phyloP scores from a whole-genome alignment of 2,888 invertebrate species.

The Callimorpha dominula region DNA sequence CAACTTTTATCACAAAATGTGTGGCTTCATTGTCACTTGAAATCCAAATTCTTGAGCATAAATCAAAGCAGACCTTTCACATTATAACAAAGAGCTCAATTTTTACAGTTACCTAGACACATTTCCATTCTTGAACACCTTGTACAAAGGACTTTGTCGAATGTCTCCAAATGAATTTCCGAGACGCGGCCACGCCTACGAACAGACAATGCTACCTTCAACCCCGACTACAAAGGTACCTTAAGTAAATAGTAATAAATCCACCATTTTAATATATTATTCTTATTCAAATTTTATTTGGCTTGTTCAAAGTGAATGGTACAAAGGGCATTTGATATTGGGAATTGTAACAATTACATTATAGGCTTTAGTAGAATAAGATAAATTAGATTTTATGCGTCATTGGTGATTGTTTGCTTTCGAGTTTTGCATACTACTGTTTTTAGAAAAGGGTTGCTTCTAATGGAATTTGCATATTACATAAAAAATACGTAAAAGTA shows the following conservation, averaged over 20 bases:
- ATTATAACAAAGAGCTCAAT: not conserved
- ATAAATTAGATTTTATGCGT: not conserved
- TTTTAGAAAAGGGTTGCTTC: too few relatives aligned
- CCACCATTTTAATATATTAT: conserved; percentile 1
- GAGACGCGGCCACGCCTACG: not conserved
- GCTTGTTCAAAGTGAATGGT: not conserved
- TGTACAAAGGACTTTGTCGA: not conserved
- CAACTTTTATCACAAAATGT: not conserved
- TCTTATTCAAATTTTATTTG: conserved; percentile 10
- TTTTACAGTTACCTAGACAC: not conserved
- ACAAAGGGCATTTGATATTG: conserved; percentile 10
- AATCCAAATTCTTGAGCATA: not conserved
- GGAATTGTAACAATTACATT: not conserved
- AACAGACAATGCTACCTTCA: not conserved
- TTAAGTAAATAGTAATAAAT: conserved; percentile 8
- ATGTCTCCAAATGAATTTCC: not conserved
- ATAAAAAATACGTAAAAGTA: too few relatives aligned
- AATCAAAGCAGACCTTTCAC: not conserved
- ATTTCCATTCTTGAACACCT: conserved; percentile 1
- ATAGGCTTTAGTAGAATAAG: not conserved
- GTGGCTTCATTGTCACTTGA: not conserved
- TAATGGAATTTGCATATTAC: too few relatives aligned
- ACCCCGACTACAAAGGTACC: conserved; percentile 5
- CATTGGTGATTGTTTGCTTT: conserved; percentile 4
- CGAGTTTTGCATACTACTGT: not conserved